A percentile compares a stretch with the other conserved stretches of the same genome.
Conservation (phyloP, 2,113 vertebrate genomes). For the Stigmatopora argus region DNA sequence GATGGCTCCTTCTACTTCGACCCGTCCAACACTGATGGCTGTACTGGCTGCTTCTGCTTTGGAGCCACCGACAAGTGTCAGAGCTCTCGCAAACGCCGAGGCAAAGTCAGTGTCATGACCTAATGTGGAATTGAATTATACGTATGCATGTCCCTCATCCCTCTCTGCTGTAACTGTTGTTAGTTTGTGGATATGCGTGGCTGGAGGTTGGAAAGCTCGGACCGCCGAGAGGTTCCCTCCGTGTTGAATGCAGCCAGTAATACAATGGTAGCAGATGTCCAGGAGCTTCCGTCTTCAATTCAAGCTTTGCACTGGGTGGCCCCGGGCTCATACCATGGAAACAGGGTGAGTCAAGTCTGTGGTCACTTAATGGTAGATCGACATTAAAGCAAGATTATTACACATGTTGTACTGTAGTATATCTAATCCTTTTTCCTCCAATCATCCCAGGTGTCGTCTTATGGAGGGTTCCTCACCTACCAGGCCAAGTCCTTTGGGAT, state of each 20-base stretch:
- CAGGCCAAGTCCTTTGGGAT: constrained; percentile 90
- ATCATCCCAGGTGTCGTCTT: constrained; percentile 81
- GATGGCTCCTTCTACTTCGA: constrained; percentile 83
- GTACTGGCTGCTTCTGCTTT: constrained; percentile 89
- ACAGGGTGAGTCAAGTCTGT: constrained; percentile 74
- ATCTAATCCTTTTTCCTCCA: constrained; percentile 2
- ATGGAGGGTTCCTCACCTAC: constrained; percentile 86
- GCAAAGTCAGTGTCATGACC: constrained; percentile 72
- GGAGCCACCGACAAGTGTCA: constrained; percentile 75
- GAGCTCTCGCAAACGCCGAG: constrained; percentile 75
- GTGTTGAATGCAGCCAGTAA: constrained; percentile 82
- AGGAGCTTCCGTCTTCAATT: constrained; percentile 78
- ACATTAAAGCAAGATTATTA: not conserved
- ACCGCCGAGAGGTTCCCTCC: constrained; percentile 68
- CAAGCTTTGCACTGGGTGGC: constrained; percentile 81
- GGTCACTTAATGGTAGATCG: not conserved
- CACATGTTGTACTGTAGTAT: not conserved
- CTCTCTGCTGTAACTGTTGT: not conserved
- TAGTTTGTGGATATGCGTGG: constrained; percentile 84
- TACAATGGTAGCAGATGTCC: constrained; percentile 83
- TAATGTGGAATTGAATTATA: too few relatives aligned
- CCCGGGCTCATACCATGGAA: constrained; percentile 80
- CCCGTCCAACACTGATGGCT: constrained; percentile 77
- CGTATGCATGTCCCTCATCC: too few relatives aligned
- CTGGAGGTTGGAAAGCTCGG: constrained; percentile 77